Evolutionary conservation across 2,797 vertebrate species (phyloP), one percentile per base, ranked within the genome.

Genomic region (Huso huso): DNA sequence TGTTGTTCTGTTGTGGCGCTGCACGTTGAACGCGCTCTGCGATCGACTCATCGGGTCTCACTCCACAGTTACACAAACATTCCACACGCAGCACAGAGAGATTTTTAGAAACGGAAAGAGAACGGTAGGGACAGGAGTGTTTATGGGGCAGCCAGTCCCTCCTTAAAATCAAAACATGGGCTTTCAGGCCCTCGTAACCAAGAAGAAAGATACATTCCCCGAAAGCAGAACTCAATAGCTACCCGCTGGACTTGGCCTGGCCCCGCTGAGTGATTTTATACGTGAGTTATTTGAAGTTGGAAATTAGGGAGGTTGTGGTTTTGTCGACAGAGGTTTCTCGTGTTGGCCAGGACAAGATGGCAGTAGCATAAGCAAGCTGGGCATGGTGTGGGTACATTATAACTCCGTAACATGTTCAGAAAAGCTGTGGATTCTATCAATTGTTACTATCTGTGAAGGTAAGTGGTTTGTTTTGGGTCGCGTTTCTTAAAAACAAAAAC

Each of bases 301-400:
- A 82, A 67, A 89, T 87, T 88, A 79, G 86, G 83, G 82, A 82
- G 83, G 84, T 86, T 71, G 86, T 84, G 87, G 82, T 83, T 84
- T 84, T 90, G 73, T 76, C 87, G 85, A 95, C 81, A 79, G 83
- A 74, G 77, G 85, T 82, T 37, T 37, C 23, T 87, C 86, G 84
- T 86, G 87, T 92, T 90, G 91, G 92, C 89, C 90, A 81, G 93
- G 90, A 94, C 94, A 95, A 96, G 94, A 97, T 95, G 94, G 95
- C 93, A 94, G 91, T 90, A 87, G 79, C 83, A 84, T 82, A 84
- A 84, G 85, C 89, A 81, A 84, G 83, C 85, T 88, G 85, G 86
- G 78, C 84, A 85, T 88, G 88, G 72, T 84, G 75, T 86, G 89
- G 89, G 83, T 85, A 66, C 69, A 60, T 81, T 79, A 81, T 81